Conservation (phyloP, 2,113 vertebrate species). For the Platanista minor region DNA sequence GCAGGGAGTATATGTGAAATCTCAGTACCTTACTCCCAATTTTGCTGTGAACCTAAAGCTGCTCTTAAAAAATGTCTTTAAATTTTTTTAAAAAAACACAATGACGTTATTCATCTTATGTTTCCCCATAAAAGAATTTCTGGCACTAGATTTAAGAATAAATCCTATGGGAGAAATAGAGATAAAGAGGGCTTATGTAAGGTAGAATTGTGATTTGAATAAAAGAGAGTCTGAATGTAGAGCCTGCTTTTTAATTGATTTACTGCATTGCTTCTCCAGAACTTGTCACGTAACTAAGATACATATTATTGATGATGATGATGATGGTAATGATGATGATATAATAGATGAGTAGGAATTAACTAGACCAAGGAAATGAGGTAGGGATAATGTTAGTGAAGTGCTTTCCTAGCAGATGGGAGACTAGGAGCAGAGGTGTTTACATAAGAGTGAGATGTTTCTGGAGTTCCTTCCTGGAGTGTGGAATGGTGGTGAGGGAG, state of each 20-base stretch:
- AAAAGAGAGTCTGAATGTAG: background rate
- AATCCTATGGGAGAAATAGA: background rate
- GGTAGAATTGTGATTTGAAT: no score
- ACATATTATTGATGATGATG: background rate
- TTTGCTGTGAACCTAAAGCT: background rate
- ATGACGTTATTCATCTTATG: background rate
- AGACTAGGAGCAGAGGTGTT: background rate
- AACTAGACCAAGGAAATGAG: background rate
- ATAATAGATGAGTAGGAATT: background rate
- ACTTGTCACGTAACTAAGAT: background rate
- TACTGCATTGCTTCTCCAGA: no score
- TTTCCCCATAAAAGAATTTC: background rate
- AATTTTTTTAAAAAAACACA: background rate
- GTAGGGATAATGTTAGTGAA: rapidly evolving
- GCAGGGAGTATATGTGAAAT: no score
- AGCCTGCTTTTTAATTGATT: background rate
- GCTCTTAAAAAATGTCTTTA: background rate
- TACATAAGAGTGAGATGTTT: background rate
- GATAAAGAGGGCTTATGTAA: background rate
- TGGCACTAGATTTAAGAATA: conserved; percentile 25
- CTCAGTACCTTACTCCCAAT: background rate
- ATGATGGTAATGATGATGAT: no score
- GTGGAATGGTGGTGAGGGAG: rapidly evolving
- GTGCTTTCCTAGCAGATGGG: background rate
- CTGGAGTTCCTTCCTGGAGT: background rate